Percentiles rank a stretch among this genome's conserved stretches.
These are phyloP conservation scores for Magallana ariakensis DNA, from an alignment of 1,140 invertebrate genomes.

Conservation along the genomic window DNA sequence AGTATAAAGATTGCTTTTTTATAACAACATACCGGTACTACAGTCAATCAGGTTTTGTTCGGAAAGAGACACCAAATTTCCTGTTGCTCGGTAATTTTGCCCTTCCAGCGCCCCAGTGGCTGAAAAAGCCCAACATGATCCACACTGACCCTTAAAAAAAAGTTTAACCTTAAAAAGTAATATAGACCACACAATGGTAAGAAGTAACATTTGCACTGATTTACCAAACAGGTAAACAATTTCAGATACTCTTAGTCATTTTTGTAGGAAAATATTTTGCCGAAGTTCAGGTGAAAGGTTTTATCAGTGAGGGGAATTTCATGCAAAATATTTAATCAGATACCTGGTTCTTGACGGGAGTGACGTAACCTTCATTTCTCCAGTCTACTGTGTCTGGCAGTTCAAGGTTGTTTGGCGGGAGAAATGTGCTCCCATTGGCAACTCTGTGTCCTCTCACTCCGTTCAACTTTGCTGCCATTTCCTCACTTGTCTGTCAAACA, in stretches of 20 bases:
- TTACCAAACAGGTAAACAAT: too few species aligned
- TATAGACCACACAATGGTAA: too few species aligned
- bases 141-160: slow-evolving; percentile 85
- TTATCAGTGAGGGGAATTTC: too few species aligned
- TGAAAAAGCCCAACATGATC: slow-evolving; percentile 97
- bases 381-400: slow-evolving; percentile 75
- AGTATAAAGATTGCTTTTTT: too few species aligned
- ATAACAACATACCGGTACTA: slow-evolving; percentile 80
- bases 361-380: slow-evolving; percentile 78
- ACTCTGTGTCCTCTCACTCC: not conserved
- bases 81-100: slow-evolving; percentile 93
- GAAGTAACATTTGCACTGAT: too few species aligned
- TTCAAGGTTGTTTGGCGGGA: not conserved
- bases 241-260: too few species aligned
- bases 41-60: slow-evolving; percentile 99
- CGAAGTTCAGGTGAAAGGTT: too few species aligned
- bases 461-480: not conserved
- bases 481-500: not conserved
- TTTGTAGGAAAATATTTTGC: too few species aligned
- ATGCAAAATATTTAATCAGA: too few species aligned
- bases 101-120: slow-evolving; percentile 95
- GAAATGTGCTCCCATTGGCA: not conserved
- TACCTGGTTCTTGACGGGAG: slow-evolving; percentile 80
- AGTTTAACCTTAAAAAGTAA: too few species aligned
- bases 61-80: slow-evolving; percentile 93